phyloP scores from a whole-genome alignment of 2,888 invertebrate genomes.

The Drosophila algonquin region DNA sequence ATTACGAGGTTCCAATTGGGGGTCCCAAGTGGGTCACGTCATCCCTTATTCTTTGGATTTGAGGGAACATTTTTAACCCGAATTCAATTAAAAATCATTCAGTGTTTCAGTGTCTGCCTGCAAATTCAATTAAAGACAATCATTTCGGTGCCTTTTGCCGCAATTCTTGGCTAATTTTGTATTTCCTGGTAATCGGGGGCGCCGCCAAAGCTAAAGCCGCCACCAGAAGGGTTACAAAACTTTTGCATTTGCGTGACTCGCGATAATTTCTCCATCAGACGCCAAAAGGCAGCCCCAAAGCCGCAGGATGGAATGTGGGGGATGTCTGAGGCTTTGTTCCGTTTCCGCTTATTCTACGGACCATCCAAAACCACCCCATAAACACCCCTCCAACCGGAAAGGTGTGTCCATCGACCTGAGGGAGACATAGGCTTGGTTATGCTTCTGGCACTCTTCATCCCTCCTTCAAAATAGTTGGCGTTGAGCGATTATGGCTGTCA shows the following conservation, averaged over 20 bases:
- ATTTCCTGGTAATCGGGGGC: slow-evolving; percentile 65
- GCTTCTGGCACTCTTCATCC: slow-evolving; percentile 29
- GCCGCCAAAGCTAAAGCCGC: slow-evolving; percentile 16
- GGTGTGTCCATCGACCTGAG: slow-evolving; percentile 67
- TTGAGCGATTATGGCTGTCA: slow-evolving; percentile 73
- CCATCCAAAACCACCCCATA: neutral
- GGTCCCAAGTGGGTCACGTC: slow-evolving; percentile 52
- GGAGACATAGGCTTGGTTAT: slow-evolving; percentile 46
- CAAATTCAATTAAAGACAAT: slow-evolving; percentile 69
- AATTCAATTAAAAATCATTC: slow-evolving; percentile 64
- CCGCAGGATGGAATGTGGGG: slow-evolving; percentile 24
- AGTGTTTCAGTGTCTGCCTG: slow-evolving; percentile 16
- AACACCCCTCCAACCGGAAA: slow-evolving; percentile 17
- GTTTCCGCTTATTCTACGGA: slow-evolving; percentile 58
- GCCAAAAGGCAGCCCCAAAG: slow-evolving; percentile 35
- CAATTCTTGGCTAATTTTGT: slow-evolving; percentile 65
- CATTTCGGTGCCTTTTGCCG: slow-evolving; percentile 51
- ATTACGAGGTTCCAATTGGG: neutral
- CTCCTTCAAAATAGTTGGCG: slow-evolving; percentile 18
- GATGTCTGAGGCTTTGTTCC: slow-evolving; percentile 69
- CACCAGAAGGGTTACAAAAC: slow-evolving; percentile 61
- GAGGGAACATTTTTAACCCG: slow-evolving; percentile 25
- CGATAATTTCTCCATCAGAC: slow-evolving; percentile 62
- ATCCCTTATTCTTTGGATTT: slow-evolving; percentile 7
- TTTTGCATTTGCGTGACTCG: slow-evolving; percentile 70